Conservation (phyloP, 1,140 invertebrate genomes). For the Aphidius gifuensis region DNA sequence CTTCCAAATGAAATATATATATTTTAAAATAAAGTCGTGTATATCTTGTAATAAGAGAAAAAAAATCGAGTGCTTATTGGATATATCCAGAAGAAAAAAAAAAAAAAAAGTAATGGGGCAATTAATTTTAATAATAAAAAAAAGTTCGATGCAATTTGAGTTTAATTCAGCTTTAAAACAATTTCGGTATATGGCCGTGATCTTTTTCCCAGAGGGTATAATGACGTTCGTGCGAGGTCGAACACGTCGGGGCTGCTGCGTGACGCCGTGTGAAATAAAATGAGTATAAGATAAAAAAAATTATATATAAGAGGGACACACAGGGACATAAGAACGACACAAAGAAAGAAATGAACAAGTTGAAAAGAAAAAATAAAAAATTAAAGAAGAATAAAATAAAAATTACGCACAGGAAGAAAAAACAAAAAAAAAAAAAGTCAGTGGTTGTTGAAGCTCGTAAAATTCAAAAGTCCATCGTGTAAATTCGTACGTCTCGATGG, state of each 20-base stretch:
- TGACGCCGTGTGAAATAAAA: conserved; percentile 16
- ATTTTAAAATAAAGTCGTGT: no score
- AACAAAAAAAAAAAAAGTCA: neutral
- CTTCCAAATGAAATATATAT: no score
- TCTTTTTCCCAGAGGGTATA: conserved; percentile 16
- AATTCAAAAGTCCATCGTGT: conserved; percentile 27
- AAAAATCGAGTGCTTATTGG: no score
- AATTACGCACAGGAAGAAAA: conserved; percentile 20
- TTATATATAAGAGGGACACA: neutral
- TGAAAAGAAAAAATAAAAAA: conserved; percentile 8
- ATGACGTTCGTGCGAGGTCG: conserved; percentile 22
- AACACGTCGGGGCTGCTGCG: conserved; percentile 15
- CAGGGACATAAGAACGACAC: neutral
- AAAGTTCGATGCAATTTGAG: neutral
- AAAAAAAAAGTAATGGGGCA: no score
- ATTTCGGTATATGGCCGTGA: conserved; percentile 15
- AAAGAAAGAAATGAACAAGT: neutral
- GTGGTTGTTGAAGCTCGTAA: conserved; percentile 23
- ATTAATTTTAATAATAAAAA: no score
- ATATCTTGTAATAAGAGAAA: no score
- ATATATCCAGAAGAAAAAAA: no score
- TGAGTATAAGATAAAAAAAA: conserved; percentile 10
- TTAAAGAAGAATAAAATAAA: conserved; percentile 13
- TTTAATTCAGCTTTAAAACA: conserved; percentile 22
- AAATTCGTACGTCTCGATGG: conserved; percentile 28